These are phyloP conservation scores for Hybos culiciformis DNA, from an alignment of 2,888 invertebrate species.

Conservation along the genomic window DNA sequence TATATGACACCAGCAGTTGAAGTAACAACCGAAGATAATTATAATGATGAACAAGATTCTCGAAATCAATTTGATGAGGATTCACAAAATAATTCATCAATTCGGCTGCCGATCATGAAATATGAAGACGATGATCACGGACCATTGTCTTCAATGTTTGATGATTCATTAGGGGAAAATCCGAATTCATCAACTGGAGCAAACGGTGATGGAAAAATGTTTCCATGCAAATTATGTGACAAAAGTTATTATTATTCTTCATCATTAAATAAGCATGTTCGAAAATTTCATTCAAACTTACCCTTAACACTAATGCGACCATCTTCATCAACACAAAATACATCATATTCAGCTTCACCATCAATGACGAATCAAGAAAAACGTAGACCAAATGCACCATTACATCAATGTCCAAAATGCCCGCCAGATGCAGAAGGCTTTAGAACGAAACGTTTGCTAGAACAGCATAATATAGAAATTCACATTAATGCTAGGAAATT, in stretches of 20 bases:
- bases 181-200: too few relatives aligned
- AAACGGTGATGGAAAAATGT: neutral
- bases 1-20: too few relatives aligned
- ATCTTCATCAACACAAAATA: neutral
- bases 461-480: neutral
- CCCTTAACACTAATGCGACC: too few relatives aligned
- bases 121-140: too few relatives aligned
- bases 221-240: constrained; percentile 1
- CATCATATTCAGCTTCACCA: neutral
- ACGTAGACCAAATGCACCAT: neutral
- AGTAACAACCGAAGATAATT: too few relatives aligned
- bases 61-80: too few relatives aligned
- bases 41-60: too few relatives aligned
- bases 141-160: too few relatives aligned
- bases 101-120: too few relatives aligned
- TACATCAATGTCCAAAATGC: neutral
- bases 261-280: neutral
- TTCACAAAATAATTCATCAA: too few relatives aligned
- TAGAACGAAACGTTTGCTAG: neutral
- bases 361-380: neutral
- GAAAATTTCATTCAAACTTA: neutral
- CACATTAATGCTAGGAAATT: neutral
- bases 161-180: neutral
- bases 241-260: neutral
- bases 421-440: neutral